Percentiles rank a stretch among this genome's conserved stretches.
These are phyloP conservation scores for Venturia canescens DNA, from an alignment of 1,140 invertebrate species.

Conservation along the genomic window DNA sequence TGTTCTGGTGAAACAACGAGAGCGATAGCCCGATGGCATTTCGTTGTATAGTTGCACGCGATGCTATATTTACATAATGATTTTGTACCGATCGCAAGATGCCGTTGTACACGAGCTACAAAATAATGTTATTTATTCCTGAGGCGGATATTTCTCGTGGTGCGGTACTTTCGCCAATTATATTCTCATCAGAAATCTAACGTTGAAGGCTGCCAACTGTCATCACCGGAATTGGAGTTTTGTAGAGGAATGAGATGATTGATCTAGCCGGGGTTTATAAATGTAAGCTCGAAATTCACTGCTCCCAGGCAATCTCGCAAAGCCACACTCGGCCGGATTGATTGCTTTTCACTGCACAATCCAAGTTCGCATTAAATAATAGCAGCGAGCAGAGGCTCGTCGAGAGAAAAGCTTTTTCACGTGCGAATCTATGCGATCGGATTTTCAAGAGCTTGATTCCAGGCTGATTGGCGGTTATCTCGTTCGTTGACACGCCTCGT, in stretches of 20 bases:
- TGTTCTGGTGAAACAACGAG: conserved; percentile 13
- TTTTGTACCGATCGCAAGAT: conserved; percentile 15
- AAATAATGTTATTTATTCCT: conserved; percentile 42
- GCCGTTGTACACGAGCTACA: conserved; percentile 21
- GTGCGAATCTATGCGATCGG: background rate
- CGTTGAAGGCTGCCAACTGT: conserved; percentile 16
- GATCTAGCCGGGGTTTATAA: background rate
- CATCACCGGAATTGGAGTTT: conserved; percentile 25
- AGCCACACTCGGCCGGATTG: conserved; percentile 2
- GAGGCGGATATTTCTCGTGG: background rate
- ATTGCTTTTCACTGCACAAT: background rate
- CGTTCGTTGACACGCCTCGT: background rate
- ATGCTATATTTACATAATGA: conserved; percentile 39
- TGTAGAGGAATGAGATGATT: conserved; percentile 26
- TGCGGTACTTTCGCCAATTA: conserved; percentile 53
- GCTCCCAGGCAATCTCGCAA: background rate
- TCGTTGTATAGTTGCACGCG: conserved; percentile 29
- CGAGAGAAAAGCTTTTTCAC: background rate
- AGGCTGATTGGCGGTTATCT: conserved; percentile 8
- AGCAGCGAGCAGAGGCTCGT: background rate
- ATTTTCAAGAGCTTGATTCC: conserved; percentile 21
- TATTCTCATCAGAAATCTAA: conserved; percentile 50
- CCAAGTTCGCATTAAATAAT: background rate
- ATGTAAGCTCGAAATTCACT: conserved; percentile 12
- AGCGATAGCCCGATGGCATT: background rate